Evolutionary conservation across 1,140 invertebrate genomes (phyloP).

Genomic region (Aphis craccivora): DNA sequence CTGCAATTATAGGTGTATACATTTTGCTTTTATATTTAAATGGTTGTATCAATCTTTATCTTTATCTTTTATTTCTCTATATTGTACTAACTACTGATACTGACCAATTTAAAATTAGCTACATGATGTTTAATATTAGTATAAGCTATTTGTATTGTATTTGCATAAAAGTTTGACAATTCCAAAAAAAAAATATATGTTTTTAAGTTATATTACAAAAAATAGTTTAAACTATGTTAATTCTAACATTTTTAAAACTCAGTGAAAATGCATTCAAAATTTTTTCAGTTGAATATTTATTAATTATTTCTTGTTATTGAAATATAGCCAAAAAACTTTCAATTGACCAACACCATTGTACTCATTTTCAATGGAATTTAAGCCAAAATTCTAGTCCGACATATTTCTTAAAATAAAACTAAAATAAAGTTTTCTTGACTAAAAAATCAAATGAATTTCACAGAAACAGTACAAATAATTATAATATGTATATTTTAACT

Average conservation of each 20-base stretch:
- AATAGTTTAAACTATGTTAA: background rate
- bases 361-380: background rate
- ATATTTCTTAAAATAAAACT: background rate
- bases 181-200: background rate
- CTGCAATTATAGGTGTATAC: no score
- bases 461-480: no score
- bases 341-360: background rate
- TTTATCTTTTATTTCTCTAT: no score
- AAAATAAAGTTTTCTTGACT: background rate
- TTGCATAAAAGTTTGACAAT: background rate
- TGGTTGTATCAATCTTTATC: no score
- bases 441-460: no score
- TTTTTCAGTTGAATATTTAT: background rate
- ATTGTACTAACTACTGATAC: background rate
- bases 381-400: background rate
- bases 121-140: background rate
- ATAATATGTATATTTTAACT: background rate
- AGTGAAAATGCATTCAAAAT: background rate
- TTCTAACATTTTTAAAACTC: background rate
- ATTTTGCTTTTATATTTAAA: no score
- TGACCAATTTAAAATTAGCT: background rate
- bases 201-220: background rate
- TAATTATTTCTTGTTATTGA: background rate
- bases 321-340: conserved; percentile 22
- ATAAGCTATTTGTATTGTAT: background rate